These are phyloP conservation scores for Pangasianodon gigas DNA, from an alignment of 2,113 vertebrate genomes.

Conservation along the genomic window DNA sequence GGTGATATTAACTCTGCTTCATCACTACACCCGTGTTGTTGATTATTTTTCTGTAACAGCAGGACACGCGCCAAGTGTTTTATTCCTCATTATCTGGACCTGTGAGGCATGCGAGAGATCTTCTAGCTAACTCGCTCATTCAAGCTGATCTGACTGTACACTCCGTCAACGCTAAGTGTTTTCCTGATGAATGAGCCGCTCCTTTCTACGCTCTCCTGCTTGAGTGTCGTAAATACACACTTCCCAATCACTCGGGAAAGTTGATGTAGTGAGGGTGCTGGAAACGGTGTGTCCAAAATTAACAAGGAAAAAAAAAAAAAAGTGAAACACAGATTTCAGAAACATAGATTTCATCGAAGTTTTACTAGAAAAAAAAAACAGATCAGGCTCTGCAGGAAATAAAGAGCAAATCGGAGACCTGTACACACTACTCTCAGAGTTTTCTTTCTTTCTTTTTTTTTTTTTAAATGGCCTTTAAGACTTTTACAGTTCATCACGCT, in stretches of 20 bases:
- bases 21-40: too few relatives aligned
- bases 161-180: neutral
- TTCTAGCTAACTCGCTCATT: neutral
- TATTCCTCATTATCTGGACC: neutral
- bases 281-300: neutral
- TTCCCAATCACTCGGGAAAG: neutral
- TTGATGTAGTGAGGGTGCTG: neutral
- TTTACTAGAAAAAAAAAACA: conserved; percentile 36
- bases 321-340: neutral
- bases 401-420: conserved; percentile 62
- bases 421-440: conserved; percentile 34
- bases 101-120: neutral
- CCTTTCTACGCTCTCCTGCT: neutral
- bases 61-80: neutral
- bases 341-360: neutral
- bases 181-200: neutral
- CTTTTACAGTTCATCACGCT: conserved; percentile 24
- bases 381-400: conserved; percentile 70
- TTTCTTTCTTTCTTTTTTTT: conserved; percentile 43
- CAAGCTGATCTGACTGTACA: too few relatives aligned
- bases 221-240: neutral
- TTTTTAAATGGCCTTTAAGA: conserved; percentile 23
- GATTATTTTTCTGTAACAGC: neutral
- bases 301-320: neutral
- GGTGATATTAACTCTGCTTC: neutral